Conservation (phyloP, 2,888 invertebrate genomes). For the Campoletis raptor region DNA sequence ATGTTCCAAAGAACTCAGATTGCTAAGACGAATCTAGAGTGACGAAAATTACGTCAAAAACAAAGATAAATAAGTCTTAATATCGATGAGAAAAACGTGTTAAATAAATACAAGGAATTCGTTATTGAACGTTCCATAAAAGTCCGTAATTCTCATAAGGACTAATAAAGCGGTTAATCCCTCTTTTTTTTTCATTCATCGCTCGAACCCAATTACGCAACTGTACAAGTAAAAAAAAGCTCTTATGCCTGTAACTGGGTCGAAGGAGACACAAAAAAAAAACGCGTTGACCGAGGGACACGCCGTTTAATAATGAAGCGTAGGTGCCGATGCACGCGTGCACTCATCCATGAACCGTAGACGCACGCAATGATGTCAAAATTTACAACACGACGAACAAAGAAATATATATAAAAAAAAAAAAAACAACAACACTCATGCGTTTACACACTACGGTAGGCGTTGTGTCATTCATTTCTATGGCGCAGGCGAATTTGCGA, state of each 20-base stretch:
- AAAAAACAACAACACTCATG: constrained; percentile 38
- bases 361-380: constrained; percentile 25
- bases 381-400: constrained; percentile 17
- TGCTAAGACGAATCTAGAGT: constrained; percentile 1
- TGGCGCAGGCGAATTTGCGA: constrained; percentile 65
- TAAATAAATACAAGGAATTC: constrained; percentile 45
- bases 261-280: constrained; percentile 24
- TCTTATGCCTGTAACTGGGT: constrained; percentile 27
- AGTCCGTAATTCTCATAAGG: constrained; percentile 1
- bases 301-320: neutral
- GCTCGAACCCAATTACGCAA: constrained; percentile 26
- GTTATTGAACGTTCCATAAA: constrained; percentile 18
- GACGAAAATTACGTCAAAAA: neutral
- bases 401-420: neutral
- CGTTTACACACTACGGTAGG: constrained; percentile 74
- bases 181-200: neutral
- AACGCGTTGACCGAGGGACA: constrained; percentile 5
- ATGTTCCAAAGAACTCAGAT: neutral
- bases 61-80: constrained; percentile 21
- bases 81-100: constrained; percentile 23
- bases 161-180: constrained; percentile 15
- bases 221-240: constrained; percentile 46
- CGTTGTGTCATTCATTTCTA: constrained; percentile 42
- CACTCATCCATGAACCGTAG: constrained; percentile 32
- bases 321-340: constrained; percentile 26